Conservation (phyloP, 2,888 invertebrate species). For the Tetanocera ferruginea region DNA sequence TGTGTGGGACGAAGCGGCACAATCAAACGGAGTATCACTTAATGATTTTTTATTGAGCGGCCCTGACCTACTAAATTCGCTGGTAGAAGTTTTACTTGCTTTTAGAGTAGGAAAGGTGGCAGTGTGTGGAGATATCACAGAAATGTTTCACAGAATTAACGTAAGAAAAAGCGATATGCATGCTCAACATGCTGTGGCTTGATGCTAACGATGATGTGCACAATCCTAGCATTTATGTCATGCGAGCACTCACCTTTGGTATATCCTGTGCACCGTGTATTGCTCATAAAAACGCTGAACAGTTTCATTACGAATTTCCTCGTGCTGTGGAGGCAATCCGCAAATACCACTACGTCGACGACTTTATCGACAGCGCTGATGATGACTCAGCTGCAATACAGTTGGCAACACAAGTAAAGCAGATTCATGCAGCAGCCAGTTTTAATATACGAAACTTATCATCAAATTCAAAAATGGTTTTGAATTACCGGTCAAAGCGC, state of each 20-base stretch:
- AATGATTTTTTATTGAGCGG: conserved; percentile 57
- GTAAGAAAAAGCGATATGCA: conserved; percentile 38
- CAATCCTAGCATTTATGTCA: conserved; percentile 38
- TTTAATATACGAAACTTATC: conserved; percentile 30
- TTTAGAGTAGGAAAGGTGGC: conserved; percentile 43
- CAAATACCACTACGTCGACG: conserved; percentile 38
- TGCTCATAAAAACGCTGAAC: conserved; percentile 34
- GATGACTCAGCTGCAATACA: conserved; percentile 26
- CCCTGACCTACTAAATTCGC: too few relatives aligned
- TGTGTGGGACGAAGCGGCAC: conserved; percentile 53
- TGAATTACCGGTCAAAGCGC: conserved; percentile 14
- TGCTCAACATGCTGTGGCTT: conserved; percentile 48
- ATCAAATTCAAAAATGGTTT: conserved; percentile 33
- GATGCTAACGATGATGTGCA: conserved; percentile 33
- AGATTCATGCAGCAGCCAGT: conserved; percentile 34
- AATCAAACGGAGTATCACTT: conserved; percentile 50
- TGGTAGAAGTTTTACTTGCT: conserved; percentile 39
- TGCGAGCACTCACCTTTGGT: conserved; percentile 39
- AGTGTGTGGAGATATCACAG: conserved; percentile 47
- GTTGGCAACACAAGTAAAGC: conserved; percentile 28
- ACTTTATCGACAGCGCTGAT: conserved; percentile 37
- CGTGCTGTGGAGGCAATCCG: conserved; percentile 30
- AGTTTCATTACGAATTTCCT: conserved; percentile 17
- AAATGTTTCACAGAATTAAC: conserved; percentile 46
- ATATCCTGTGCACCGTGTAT: conserved; percentile 38